Evolutionary conservation across 2,888 invertebrate genomes (phyloP).

Genomic region (Siphonodentalium dalli): DNA sequence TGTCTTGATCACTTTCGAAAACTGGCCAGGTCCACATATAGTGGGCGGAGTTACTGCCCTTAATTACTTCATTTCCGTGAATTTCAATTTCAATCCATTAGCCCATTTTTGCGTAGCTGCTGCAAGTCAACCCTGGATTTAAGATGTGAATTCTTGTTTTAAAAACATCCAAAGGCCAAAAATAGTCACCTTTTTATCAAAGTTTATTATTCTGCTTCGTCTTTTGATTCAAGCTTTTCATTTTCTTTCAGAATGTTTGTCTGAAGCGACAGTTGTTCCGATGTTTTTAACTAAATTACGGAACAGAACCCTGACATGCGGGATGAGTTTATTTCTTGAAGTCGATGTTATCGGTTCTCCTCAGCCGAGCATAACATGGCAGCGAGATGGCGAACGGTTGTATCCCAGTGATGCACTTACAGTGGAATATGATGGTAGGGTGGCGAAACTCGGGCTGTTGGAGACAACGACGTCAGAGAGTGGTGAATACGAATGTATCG

Average conservation of each 20-base stretch:
- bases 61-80: no score
- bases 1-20: no score
- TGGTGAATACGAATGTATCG: constrained; percentile 47
- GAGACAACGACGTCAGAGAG: constrained; percentile 37
- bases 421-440: constrained; percentile 42
- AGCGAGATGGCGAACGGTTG: constrained; percentile 33
- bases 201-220: neutral
- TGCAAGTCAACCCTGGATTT: no score
- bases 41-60: no score
- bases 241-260: constrained; percentile 26
- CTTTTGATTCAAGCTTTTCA: neutral
- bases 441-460: constrained; percentile 42
- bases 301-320: constrained; percentile 37
- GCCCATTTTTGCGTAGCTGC: no score
- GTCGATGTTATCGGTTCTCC: constrained; percentile 53
- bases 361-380: constrained; percentile 44
- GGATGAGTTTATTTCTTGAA: constrained; percentile 42
- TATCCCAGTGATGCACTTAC: constrained; percentile 20
- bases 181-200: neutral
- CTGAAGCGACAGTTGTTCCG: constrained; percentile 41
- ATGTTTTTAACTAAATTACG: constrained; percentile 44
- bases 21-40: no score
- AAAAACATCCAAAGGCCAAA: no score
- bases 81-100: no score
- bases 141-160: no score